Conservation (phyloP, 2,113 vertebrate species). For the Coryphaenoides rupestris region DNA sequence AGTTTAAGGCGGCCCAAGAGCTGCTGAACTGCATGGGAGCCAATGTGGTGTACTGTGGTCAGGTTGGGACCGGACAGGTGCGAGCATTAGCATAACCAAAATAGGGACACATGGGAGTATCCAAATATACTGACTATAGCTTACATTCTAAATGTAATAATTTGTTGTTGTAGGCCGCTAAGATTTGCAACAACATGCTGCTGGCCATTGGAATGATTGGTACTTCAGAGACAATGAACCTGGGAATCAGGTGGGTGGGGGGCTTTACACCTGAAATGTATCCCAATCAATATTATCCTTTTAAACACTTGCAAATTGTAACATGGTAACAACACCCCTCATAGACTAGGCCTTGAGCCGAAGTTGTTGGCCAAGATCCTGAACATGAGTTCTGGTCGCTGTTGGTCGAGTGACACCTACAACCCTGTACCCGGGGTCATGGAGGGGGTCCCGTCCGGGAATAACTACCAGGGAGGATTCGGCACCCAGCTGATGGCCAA, state of each 20-base stretch:
- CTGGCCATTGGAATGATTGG: slow-evolving; percentile 97
- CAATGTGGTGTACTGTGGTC: slow-evolving; percentile 92
- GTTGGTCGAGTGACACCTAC: slow-evolving; percentile 97
- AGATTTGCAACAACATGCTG: slow-evolving; percentile 99
- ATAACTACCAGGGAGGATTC: slow-evolving; percentile 97
- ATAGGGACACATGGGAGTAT: too few species aligned
- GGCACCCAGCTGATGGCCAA: slow-evolving; percentile 95
- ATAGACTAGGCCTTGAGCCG: slow-evolving; percentile 96
- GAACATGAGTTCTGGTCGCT: slow-evolving; percentile 98
- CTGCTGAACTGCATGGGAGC: slow-evolving; percentile 93
- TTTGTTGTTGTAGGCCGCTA: slow-evolving; percentile 83
- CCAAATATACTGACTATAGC: background rate
- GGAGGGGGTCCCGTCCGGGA: slow-evolving; percentile 96
- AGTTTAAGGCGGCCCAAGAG: slow-evolving; percentile 92
- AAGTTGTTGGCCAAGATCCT: slow-evolving; percentile 94
- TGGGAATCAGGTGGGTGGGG: slow-evolving; percentile 96
- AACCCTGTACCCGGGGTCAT: slow-evolving; percentile 99
- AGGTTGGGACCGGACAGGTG: slow-evolving; percentile 95
- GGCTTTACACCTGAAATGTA: slow-evolving; percentile 17
- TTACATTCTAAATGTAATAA: background rate
- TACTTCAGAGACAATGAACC: slow-evolving; percentile 95
- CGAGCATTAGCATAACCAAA: background rate
- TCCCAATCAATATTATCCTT: too few species aligned
- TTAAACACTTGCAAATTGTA: too few species aligned
- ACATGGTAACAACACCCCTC: slow-evolving; percentile 43